phyloP scores from a whole-genome alignment of 2,797 vertebrate species.

The Hypotaenidia philippensis region DNA sequence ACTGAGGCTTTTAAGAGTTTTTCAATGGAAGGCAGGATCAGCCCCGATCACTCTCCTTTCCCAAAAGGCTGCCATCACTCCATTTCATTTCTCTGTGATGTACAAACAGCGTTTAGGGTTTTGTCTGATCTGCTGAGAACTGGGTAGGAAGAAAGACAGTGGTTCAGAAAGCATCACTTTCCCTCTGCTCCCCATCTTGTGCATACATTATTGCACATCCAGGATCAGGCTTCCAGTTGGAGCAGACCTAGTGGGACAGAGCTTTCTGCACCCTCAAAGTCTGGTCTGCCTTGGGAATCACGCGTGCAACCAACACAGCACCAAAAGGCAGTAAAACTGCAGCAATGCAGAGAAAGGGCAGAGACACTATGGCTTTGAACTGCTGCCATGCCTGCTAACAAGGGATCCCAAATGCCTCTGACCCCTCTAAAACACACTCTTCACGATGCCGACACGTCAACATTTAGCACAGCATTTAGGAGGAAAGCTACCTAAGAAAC shows the following conservation, averaged over 20 bases:
- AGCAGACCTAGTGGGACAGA: neutral
- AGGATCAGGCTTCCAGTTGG: neutral
- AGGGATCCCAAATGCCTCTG: neutral
- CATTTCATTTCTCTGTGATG: neutral
- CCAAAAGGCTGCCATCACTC: neutral
- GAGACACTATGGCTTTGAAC: neutral
- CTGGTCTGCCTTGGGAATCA: neutral
- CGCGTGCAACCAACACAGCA: neutral
- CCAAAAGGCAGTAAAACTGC: neutral
- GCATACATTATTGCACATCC: neutral
- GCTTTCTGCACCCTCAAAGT: neutral
- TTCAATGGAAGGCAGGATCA: neutral
- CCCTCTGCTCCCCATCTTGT: neutral
- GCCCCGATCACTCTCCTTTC: neutral
- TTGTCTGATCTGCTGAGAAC: neutral
- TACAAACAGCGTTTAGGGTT: neutral
- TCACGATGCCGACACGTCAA: neutral
- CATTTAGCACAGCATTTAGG: neutral
- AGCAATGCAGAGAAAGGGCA: neutral
- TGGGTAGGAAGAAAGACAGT: neutral
- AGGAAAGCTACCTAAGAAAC: neutral
- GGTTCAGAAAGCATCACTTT: neutral
- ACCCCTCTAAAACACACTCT: neutral
- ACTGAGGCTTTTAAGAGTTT: neutral
- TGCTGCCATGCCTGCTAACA: fast-evolving